A percentile compares a stretch with the other conserved stretches of the same genome.
Conservation (phyloP, 30 jellyfish, hydroid and myxozoan genomes). For the Phacellophora camtschatica region DNA sequence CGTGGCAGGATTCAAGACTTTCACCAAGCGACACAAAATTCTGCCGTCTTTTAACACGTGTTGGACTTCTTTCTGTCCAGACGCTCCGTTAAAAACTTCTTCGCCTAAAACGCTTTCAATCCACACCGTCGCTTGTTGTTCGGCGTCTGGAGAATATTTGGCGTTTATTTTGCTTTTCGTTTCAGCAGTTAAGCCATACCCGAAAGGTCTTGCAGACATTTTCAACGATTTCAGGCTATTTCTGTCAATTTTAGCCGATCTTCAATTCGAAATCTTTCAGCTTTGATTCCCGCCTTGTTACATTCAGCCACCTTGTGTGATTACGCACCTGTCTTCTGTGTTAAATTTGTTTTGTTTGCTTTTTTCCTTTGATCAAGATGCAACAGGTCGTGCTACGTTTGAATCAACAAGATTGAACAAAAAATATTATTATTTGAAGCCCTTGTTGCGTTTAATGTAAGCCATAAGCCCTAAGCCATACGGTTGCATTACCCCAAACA, state of each 20-base stretch:
- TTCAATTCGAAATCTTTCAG: no score
- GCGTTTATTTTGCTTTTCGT: slow-evolving; percentile 63
- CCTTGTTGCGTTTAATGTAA: no score
- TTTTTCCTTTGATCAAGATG: no score
- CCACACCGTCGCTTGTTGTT: slow-evolving; percentile 87
- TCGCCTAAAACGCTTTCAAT: slow-evolving; percentile 66
- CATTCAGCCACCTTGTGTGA: background rate
- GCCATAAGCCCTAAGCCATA: no score
- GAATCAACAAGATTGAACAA: no score
- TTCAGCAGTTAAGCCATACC: slow-evolving; percentile 78
- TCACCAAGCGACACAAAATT: slow-evolving; percentile 64
- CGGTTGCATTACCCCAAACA: no score
- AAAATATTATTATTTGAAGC: no score
- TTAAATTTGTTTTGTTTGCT: no score
- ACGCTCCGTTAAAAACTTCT: slow-evolving; percentile 63
- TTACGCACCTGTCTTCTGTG: slow-evolving; percentile 8
- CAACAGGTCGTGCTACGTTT: no score
- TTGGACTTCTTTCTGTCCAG: slow-evolving; percentile 71
- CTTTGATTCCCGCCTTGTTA: no score
- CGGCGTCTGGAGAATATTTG: slow-evolving; percentile 75
- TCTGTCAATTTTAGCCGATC: background rate
- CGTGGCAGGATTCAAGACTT: slow-evolving; percentile 40
- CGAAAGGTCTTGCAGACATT: slow-evolving; percentile 77
- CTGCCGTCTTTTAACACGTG: slow-evolving; percentile 74
- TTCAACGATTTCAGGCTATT: background rate